phyloP scores from a whole-genome alignment of 1,140 invertebrate species.

The Aradophagus sp. region DNA sequence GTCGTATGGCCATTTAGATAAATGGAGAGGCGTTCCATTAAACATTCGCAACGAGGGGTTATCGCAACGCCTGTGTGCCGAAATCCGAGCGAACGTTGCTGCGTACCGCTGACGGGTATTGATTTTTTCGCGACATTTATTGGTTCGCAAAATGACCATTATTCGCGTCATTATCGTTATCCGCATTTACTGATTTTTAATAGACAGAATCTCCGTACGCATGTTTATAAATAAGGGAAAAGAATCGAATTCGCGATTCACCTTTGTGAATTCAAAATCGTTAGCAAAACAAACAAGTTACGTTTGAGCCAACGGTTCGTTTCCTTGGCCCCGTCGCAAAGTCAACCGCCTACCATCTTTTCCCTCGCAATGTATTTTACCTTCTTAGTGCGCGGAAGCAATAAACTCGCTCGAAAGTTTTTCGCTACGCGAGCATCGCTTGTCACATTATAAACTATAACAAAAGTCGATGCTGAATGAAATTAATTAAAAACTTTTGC shows the following conservation, averaged over 20 bases:
- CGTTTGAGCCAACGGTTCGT: neutral
- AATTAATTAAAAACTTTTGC: constrained; percentile 41
- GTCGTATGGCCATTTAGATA: constrained; percentile 45
- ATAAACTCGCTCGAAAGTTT: constrained; percentile 30
- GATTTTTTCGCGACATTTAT: too few species aligned
- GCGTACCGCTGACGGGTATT: too few species aligned
- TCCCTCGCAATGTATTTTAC: constrained; percentile 21
- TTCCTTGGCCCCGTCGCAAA: neutral
- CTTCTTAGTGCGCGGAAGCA: constrained; percentile 22
- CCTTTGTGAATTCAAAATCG: neutral
- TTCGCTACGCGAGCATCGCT: constrained; percentile 12
- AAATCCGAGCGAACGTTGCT: too few species aligned
- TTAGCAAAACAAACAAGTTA: neutral
- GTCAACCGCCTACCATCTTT: constrained; percentile 3
- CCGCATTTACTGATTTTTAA: too few species aligned
- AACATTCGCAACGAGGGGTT: constrained; percentile 16
- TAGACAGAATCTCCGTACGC: too few species aligned
- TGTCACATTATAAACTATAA: constrained; percentile 42
- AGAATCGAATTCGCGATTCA: too few species aligned
- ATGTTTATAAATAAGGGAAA: too few species aligned
- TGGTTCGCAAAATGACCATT: too few species aligned
- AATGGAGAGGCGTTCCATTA: constrained; percentile 45
- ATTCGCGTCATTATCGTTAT: too few species aligned
- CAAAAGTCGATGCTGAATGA: constrained; percentile 34
- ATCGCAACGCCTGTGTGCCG: neutral